phyloP scores from a whole-genome alignment of 1,140 invertebrate species.

The Hirudo medicinalis region DNA sequence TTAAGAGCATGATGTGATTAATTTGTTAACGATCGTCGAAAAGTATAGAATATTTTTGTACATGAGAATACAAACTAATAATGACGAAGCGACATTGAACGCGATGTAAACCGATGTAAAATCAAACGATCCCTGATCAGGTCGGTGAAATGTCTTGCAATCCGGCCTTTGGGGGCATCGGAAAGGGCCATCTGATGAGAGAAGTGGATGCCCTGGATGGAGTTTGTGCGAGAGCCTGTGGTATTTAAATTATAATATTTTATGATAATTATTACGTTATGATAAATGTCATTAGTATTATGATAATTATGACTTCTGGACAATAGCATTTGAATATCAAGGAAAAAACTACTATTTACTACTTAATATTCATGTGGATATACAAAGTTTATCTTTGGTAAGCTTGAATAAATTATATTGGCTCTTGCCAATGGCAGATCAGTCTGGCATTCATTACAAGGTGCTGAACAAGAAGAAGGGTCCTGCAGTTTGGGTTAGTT shows the following conservation, averaged over 20 bases:
- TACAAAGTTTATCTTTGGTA: not conserved
- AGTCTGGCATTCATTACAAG: slow-evolving; percentile 48
- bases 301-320: slow-evolving; percentile 8
- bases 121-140: slow-evolving; percentile 20
- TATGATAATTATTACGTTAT: slow-evolving; percentile 5
- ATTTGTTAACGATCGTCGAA: too few species aligned
- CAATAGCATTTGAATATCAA: slow-evolving; percentile 12
- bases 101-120: too few species aligned
- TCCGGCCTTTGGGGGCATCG: slow-evolving; percentile 86
- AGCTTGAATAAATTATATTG: not conserved
- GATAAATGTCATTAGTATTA: not conserved
- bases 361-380: too few species aligned
- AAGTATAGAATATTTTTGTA: too few species aligned
- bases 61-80: too few species aligned
- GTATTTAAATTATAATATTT: slow-evolving; percentile 46
- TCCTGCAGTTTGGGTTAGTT: slow-evolving; percentile 66
- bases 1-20: too few species aligned
- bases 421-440: slow-evolving; percentile 31
- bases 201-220: slow-evolving; percentile 87
- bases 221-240: slow-evolving; percentile 69
- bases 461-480: slow-evolving; percentile 63
- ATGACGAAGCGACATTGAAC: too few species aligned
- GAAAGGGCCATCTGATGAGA: slow-evolving; percentile 80
- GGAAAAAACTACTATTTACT: too few species aligned
- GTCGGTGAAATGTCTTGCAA: slow-evolving; percentile 90